These are phyloP conservation scores for Hypomecis punctinalis DNA, from an alignment of 2,888 invertebrate genomes.

Conservation along the genomic window DNA sequence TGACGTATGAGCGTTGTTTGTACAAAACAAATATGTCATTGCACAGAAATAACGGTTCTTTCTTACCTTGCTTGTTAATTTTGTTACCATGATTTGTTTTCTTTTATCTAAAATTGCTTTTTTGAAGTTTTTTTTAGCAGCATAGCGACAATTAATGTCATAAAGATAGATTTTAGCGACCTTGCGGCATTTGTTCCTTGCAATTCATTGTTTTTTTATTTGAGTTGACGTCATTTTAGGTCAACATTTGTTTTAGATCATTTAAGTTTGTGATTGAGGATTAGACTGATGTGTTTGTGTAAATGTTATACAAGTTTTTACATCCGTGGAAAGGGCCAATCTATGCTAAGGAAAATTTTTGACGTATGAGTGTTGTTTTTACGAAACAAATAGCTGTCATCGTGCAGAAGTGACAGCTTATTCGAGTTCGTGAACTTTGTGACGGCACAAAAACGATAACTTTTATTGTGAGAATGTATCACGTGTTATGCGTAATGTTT, in stretches of 20 bases:
- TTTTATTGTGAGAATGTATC: conserved; percentile 9
- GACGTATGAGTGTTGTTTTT: conserved; percentile 30
- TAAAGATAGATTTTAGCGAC: too few species aligned
- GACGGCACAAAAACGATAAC: conserved; percentile 1
- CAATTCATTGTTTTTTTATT: too few species aligned
- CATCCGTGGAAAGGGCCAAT: background rate
- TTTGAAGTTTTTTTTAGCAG: too few species aligned
- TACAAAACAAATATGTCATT: conserved; percentile 24
- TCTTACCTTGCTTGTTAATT: conserved; percentile 7
- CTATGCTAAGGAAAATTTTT: conserved; percentile 24
- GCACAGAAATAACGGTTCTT: conserved; percentile 15
- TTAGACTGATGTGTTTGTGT: too few species aligned
- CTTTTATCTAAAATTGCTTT: too few species aligned
- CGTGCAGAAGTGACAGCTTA: conserved; percentile 17
- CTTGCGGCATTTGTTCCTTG: too few species aligned
- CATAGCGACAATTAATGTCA: too few species aligned
- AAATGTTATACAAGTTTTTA: too few species aligned
- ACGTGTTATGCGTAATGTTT: background rate
- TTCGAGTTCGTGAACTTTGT: conserved; percentile 17
- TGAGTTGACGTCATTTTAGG: too few species aligned
- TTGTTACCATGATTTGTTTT: background rate
- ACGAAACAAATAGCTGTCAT: conserved; percentile 24
- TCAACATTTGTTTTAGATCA: too few species aligned
- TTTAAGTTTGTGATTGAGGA: too few species aligned
- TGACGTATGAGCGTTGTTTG: conserved; percentile 30